Conservation (phyloP, 2,888 invertebrate species). For the Hedychridium roseum region DNA sequence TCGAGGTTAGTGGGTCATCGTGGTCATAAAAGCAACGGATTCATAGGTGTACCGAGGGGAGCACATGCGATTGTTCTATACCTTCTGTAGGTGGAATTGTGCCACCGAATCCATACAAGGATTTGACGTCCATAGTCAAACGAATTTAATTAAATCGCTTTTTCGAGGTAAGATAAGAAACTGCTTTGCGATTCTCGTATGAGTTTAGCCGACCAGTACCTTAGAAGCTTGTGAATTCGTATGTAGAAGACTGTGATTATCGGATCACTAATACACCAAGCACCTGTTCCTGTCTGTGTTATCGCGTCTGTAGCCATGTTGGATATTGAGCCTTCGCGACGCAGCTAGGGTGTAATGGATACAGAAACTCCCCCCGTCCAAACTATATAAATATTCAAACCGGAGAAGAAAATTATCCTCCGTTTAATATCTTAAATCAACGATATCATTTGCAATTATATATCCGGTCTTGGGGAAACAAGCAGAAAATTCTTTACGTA, state of each 20-base stretch:
- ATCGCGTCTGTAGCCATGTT: slow-evolving; percentile 9
- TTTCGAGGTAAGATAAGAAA: slow-evolving; percentile 41
- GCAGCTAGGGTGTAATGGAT: no score
- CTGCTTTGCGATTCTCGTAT: slow-evolving; percentile 39
- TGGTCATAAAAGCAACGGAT: slow-evolving; percentile 32
- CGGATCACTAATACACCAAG: slow-evolving; percentile 1
- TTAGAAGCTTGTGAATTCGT: background rate
- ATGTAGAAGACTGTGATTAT: slow-evolving; percentile 8
- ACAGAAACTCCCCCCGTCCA: no score
- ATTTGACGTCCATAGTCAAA: slow-evolving; percentile 33
- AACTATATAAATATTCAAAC: no score
- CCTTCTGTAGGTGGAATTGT: slow-evolving; percentile 6
- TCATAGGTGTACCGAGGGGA: slow-evolving; percentile 2
- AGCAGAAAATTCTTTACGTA: no score
- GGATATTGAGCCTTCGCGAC: slow-evolving; percentile 1
- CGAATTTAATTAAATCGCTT: slow-evolving; percentile 49
- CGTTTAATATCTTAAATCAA: no score
- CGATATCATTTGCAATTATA: no score
- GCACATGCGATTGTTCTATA: slow-evolving; percentile 3
- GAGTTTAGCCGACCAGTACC: background rate
- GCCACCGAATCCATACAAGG: slow-evolving; percentile 19
- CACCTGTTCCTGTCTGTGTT: slow-evolving; percentile 9
- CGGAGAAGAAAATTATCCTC: no score
- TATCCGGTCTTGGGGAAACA: no score
- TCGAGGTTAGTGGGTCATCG: slow-evolving; percentile 33